Conservation (phyloP, 2,797 vertebrate species). For the Paratrypauchen microcephalus region DNA sequence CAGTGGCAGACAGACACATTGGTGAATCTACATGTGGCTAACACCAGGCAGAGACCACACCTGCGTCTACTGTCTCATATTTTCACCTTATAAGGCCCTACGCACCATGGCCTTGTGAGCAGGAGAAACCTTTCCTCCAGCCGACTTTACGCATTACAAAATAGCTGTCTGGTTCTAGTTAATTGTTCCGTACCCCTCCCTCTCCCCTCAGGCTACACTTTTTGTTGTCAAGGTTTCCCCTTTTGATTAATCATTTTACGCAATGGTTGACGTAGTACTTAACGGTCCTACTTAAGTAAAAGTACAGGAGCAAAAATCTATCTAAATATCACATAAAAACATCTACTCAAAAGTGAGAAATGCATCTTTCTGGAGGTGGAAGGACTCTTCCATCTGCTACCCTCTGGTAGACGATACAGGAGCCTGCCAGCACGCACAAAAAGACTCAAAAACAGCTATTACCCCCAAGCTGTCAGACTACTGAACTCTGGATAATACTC, state of each 20-base stretch:
- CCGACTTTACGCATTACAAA: conserved; percentile 39
- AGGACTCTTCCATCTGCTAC: too few species aligned
- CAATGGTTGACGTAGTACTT: too few species aligned
- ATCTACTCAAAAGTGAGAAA: too few species aligned
- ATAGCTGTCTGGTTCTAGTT: conserved; percentile 40
- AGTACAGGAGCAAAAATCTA: too few species aligned
- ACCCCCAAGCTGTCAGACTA: too few species aligned
- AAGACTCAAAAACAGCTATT: too few species aligned
- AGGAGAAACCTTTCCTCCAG: conserved; percentile 5
- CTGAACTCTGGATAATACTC: too few species aligned
- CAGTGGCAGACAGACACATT: conserved; percentile 10
- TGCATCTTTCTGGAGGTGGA: too few species aligned
- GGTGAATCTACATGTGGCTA: conserved; percentile 33
- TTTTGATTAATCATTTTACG: conserved; percentile 23
- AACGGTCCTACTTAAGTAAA: too few species aligned
- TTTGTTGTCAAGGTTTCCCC: conserved; percentile 35
- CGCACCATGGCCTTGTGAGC: background rate
- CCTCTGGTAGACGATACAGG: too few species aligned
- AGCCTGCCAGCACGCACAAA: too few species aligned
- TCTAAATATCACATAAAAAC: too few species aligned
- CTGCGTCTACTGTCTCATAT: conserved; percentile 40
- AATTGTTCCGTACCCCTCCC: conserved; percentile 35
- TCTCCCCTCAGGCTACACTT: conserved; percentile 13
- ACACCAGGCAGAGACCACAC: conserved; percentile 31
- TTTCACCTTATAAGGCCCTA: conserved; percentile 40